Conservation (phyloP, 2,888 invertebrate genomes). For the Timema podura region DNA sequence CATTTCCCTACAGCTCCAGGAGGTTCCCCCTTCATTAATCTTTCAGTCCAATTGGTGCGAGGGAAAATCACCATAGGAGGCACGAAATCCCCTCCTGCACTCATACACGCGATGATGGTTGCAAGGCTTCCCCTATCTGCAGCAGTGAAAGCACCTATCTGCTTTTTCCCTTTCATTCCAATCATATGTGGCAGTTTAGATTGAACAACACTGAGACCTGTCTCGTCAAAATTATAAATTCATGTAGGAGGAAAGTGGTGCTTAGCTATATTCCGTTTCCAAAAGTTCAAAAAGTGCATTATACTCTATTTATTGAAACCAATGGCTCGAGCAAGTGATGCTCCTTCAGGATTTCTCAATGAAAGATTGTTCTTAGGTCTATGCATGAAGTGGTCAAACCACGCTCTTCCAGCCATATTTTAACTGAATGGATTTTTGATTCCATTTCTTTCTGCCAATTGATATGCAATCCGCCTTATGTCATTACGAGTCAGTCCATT, state of each 20-base stretch:
- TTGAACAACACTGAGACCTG: slow-evolving; percentile 15
- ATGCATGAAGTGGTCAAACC: not conserved
- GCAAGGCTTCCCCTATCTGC: slow-evolving; percentile 22
- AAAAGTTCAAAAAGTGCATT: slow-evolving; percentile 12
- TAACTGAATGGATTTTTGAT: too few species aligned
- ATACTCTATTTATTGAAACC: slow-evolving; percentile 18
- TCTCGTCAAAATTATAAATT: slow-evolving; percentile 24
- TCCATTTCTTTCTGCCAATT: too few species aligned
- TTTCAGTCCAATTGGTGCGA: too few species aligned
- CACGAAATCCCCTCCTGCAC: slow-evolving; percentile 24
- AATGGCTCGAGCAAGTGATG: not conserved
- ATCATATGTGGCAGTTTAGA: too few species aligned
- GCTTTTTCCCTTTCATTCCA: slow-evolving; percentile 13
- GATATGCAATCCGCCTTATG: too few species aligned
- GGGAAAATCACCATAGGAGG: slow-evolving; percentile 27
- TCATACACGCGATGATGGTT: slow-evolving; percentile 22
- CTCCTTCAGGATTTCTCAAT: slow-evolving; percentile 7
- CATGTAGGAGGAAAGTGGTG: slow-evolving; percentile 5
- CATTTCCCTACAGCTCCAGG: too few species aligned
- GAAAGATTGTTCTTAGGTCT: not conserved
- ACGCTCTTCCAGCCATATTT: too few species aligned
- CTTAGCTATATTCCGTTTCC: not conserved
- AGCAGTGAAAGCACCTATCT: slow-evolving; percentile 14
- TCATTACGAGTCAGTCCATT: too few species aligned
- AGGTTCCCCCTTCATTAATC: too few species aligned